phyloP scores from a whole-genome alignment of 2,797 vertebrate species.

The Ibycter americanus region DNA sequence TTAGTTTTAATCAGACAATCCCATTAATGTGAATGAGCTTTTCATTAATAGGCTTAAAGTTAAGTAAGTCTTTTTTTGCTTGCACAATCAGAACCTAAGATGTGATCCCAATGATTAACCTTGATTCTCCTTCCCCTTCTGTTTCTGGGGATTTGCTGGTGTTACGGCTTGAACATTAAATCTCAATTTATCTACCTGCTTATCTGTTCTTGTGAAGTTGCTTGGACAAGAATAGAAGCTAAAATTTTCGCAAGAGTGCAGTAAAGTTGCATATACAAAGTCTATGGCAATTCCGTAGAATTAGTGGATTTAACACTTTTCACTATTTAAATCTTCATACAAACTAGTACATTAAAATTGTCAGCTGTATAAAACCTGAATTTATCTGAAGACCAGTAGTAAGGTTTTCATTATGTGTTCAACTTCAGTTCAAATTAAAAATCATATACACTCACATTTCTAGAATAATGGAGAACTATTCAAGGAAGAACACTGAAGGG shows the following conservation, averaged over 20 bases:
- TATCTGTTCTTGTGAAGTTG: background rate
- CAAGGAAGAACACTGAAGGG: background rate
- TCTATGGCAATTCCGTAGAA: background rate
- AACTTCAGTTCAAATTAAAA: background rate
- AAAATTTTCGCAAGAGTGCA: background rate
- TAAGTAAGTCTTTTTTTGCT: slow-evolving; percentile 42
- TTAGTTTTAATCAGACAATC: slow-evolving; percentile 19
- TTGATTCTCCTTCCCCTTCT: slow-evolving; percentile 8
- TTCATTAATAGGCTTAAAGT: slow-evolving; percentile 35
- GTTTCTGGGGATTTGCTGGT: slow-evolving; percentile 1
- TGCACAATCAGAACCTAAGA: background rate
- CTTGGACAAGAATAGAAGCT: background rate
- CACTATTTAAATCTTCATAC: background rate
- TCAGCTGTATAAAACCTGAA: background rate
- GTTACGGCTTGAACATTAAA: background rate
- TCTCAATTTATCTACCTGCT: background rate
- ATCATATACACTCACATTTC: background rate
- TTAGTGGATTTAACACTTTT: background rate
- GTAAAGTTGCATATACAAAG: background rate
- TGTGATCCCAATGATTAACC: slow-evolving; percentile 22
- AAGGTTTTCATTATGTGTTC: background rate
- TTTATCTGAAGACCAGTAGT: background rate
- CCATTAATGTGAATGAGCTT: slow-evolving; percentile 36
- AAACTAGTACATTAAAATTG: background rate
- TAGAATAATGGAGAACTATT: background rate